These are phyloP conservation scores for Plagiodera versicolora DNA, from an alignment of 2,888 invertebrate species.

Conservation along the genomic window DNA sequence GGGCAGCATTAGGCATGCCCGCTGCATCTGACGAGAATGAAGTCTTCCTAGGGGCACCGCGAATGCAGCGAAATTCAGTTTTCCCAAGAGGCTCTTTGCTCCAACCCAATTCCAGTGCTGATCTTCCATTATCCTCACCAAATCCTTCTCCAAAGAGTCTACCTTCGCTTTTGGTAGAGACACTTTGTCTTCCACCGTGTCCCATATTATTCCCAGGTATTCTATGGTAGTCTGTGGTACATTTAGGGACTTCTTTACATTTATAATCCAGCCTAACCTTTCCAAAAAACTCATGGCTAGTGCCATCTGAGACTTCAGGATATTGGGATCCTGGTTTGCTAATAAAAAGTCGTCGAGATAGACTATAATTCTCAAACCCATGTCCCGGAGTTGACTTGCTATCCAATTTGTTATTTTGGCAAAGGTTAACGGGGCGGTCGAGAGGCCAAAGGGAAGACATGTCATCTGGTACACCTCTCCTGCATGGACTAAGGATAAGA, in stretches of 20 bases:
- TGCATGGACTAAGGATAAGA: neutral
- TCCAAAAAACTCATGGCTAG: neutral
- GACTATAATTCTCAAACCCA: constrained; percentile 34
- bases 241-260: neutral
- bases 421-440: constrained; percentile 35
- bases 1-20: constrained; percentile 3
- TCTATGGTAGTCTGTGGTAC: neutral
- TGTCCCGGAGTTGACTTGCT: constrained; percentile 25
- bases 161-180: neutral
- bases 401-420: constrained; percentile 37
- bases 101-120: constrained; percentile 17
- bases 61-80: constrained; percentile 17
- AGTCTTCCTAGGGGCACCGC: constrained; percentile 18
- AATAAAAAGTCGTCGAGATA: constrained; percentile 37
- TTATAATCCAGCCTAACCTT: neutral
- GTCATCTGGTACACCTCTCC: constrained; percentile 21
- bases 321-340: constrained; percentile 15
- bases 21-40: constrained; percentile 12
- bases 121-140: neutral
- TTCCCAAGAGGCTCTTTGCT: constrained; percentile 16
- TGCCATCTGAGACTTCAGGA: neutral
- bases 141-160: neutral
- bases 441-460: constrained; percentile 37
- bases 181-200: neutral
- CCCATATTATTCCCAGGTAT: neutral